Evolutionary conservation across 2,888 invertebrate species (phyloP), one percentile per base, ranked within the genome.

Genomic region (Bruchidius siliquastri): DNA sequence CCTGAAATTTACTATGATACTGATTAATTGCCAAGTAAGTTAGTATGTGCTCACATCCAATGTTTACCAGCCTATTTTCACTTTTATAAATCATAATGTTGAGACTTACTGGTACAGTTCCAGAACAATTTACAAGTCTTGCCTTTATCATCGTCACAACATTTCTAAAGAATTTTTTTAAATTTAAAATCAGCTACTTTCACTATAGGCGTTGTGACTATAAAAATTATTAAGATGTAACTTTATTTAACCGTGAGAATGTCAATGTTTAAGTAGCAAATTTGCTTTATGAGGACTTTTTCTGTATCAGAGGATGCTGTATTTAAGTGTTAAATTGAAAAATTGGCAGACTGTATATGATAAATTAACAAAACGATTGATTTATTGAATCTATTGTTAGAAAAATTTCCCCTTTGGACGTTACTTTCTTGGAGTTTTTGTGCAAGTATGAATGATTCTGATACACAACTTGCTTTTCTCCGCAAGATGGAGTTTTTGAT

Each of bases 251-350:
- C 67, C 69, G 72, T 74, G 72, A 74, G 72, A 74, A 71, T 74
- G 74, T 73, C 72, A 74, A 69, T 73, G 72, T 73, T 75, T 72
- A 73, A 70, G 71, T 68, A 69, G 72, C 71, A 21, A 32, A 67
- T 72, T 69, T 71, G 68, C 20, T 68, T 68, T 68, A 21, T 68
- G 70, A 71, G 21, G 26, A 67, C 71, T 72, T 70, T 26, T 72
- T 70, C 22, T 71, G 21, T 69, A 70, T 72, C 68, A 66, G 21
- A 68, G 22, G 49, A 71, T 32, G 69, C 72, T 72, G 73, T 74
- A 69, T 72, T 76, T 73, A 72, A 22, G 69, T 49, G 20, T 22
- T 72, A 21, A 3, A 21, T 26, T 2, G 8, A 26, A 26, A 21
- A 2, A 68, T 68, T 68, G 68, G 68, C 68, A 68, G 68, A 49